Percentiles rank a stretch among this genome's conserved stretches.
Conservation (phyloP, 2,113 vertebrate genomes). For the Conger conger region DNA sequence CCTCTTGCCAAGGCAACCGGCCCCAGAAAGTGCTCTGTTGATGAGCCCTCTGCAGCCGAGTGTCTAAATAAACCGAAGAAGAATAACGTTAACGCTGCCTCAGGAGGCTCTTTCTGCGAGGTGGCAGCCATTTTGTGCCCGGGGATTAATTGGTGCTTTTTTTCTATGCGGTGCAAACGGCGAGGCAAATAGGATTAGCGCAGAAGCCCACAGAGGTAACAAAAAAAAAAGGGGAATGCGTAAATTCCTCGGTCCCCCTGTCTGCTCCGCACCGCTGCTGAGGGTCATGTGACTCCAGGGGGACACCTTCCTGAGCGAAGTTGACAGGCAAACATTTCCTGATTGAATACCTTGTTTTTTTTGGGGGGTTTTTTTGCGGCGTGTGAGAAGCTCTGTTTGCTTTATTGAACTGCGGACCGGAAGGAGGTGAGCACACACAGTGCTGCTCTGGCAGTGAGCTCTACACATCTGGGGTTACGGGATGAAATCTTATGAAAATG, state of each 20-base stretch:
- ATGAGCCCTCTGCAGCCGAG: neutral
- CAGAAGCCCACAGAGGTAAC: neutral
- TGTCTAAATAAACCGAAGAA: neutral
- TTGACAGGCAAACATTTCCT: slow-evolving; percentile 49
- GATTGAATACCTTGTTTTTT: slow-evolving; percentile 37
- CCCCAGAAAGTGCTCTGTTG: neutral
- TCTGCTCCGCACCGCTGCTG: neutral
- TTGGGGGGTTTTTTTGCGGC: neutral
- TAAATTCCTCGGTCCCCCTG: neutral
- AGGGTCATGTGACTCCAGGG: slow-evolving; percentile 53
- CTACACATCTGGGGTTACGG: neutral
- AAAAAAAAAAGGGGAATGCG: neutral
- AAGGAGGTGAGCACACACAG: neutral
- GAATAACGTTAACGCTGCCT: neutral
- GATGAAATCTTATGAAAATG: neutral
- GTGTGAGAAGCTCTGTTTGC: neutral
- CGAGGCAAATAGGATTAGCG: slow-evolving; percentile 12
- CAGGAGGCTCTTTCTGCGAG: neutral
- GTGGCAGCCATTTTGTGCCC: neutral
- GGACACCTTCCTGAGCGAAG: slow-evolving; percentile 21
- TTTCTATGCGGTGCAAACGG: slow-evolving; percentile 8
- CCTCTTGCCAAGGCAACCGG: neutral
- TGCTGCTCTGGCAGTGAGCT: neutral
- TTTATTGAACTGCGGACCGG: neutral
- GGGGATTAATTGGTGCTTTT: slow-evolving; percentile 15